Evolutionary conservation across 2,888 invertebrate species (phyloP).

Genomic region (Tetrapedia diversipes): DNA sequence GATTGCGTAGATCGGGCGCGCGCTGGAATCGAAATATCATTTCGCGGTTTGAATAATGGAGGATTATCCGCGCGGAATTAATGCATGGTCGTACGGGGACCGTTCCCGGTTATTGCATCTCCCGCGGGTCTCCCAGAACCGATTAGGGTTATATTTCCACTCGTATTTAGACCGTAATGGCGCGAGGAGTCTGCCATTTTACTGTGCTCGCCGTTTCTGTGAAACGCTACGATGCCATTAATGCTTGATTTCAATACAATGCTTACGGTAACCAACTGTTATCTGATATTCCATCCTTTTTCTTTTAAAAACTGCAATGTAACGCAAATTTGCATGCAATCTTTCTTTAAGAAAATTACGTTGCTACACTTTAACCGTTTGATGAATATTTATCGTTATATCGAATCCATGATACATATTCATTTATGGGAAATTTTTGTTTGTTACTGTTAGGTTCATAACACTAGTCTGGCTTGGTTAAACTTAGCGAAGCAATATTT

Average conservation of each 20-base stretch:
- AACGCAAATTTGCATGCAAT: too few species aligned
- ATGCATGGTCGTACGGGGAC: slow-evolving; percentile 66
- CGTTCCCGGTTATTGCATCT: slow-evolving; percentile 64
- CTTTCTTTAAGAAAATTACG: too few species aligned
- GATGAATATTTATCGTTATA: too few species aligned
- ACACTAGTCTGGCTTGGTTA: too few species aligned
- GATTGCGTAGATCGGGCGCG: slow-evolving; percentile 54
- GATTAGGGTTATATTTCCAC: slow-evolving; percentile 64
- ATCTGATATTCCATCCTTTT: too few species aligned
- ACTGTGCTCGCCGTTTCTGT: slow-evolving; percentile 23
- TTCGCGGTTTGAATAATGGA: slow-evolving; percentile 74
- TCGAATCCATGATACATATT: too few species aligned
- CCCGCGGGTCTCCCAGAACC: slow-evolving; percentile 51
- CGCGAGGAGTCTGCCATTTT: slow-evolving; percentile 24
- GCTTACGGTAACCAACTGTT: too few species aligned
- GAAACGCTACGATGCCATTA: neutral
- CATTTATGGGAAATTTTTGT: too few species aligned
- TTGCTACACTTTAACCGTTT: too few species aligned
- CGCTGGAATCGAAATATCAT: slow-evolving; percentile 67
- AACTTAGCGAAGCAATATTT: too few species aligned
- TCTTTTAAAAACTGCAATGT: too few species aligned
- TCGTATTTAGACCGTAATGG: slow-evolving; percentile 42
- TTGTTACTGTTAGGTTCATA: too few species aligned
- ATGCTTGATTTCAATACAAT: neutral
- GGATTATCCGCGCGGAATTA: slow-evolving; percentile 73